Percentiles rank a stretch among this genome's conserved stretches.
Conservation (phyloP, 2,113 vertebrate genomes). For the Xyrauchen texanus region DNA sequence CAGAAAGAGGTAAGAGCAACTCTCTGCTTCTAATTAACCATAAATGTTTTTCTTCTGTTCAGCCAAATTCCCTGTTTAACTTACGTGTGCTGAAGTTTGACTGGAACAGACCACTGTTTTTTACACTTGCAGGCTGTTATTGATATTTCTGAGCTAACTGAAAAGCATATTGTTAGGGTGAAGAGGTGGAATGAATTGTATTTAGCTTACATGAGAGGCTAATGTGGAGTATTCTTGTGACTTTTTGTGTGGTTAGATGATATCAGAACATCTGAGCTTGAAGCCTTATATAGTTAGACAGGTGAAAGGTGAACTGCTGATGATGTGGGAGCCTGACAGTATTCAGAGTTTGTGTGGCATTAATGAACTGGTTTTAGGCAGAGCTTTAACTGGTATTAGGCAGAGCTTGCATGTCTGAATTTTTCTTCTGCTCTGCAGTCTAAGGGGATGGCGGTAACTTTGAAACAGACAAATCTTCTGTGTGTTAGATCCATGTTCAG, state of each 20-base stretch:
- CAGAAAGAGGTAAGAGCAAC: conserved; percentile 36
- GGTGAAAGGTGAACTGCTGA: conserved; percentile 9
- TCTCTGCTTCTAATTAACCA: conserved; percentile 20
- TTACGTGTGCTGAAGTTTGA: no score
- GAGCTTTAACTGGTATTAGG: neutral
- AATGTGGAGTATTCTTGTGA: neutral
- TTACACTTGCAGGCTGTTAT: neutral
- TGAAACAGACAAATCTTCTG: conserved; percentile 30
- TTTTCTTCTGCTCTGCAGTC: neutral
- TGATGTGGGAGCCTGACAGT: neutral
- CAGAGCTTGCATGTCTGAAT: neutral
- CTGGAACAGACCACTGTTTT: neutral
- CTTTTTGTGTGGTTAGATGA: neutral
- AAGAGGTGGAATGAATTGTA: neutral
- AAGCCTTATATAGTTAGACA: neutral
- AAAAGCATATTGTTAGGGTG: neutral
- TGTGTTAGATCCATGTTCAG: neutral
- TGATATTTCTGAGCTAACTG: neutral
- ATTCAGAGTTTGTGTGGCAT: neutral
- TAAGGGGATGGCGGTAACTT: conserved; percentile 29
- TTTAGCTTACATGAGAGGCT: neutral
- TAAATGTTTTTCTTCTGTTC: neutral
- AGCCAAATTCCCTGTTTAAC: no score
- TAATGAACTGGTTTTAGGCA: neutral
- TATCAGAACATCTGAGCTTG: neutral